A percentile compares a stretch with the other conserved stretches of the same genome.
Conservation (phyloP, 2,113 vertebrate genomes). For the Argyrosomus japonicus region DNA sequence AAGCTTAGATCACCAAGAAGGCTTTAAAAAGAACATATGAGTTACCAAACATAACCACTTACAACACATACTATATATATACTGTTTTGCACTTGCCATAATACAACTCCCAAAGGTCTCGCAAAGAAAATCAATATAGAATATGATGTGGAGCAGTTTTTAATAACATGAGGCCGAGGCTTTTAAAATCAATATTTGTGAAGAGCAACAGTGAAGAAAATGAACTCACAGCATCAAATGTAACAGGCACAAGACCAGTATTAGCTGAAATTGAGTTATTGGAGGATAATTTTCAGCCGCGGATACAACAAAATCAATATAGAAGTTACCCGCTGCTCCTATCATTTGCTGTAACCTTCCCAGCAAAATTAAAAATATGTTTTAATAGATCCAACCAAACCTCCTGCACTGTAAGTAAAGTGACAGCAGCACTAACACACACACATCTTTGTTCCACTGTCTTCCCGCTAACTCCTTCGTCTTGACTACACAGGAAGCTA, state of each 20-base stretch:
- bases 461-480: background rate
- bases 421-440: background rate
- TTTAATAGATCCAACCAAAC: conserved; percentile 12
- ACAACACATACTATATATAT: conserved; percentile 2
- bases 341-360: conserved; percentile 1
- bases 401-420: background rate
- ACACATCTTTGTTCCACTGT: background rate
- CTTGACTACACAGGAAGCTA: background rate
- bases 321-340: background rate
- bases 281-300: background rate
- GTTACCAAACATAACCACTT: conserved; percentile 24
- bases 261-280: background rate
- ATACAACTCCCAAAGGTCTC: conserved; percentile 34
- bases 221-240: conserved; percentile 38
- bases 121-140: conserved; percentile 74
- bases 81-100: conserved; percentile 31
- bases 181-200: conserved; percentile 69
- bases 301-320: background rate
- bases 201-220: conserved; percentile 48
- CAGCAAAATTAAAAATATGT: background rate
- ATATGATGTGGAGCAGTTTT: conserved; percentile 67
- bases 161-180: conserved; percentile 56
- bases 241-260: background rate
- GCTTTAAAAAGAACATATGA: conserved; percentile 7
- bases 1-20: background rate